Conservation (phyloP, 2,888 invertebrate genomes). For the Lasius fuliginosus region DNA sequence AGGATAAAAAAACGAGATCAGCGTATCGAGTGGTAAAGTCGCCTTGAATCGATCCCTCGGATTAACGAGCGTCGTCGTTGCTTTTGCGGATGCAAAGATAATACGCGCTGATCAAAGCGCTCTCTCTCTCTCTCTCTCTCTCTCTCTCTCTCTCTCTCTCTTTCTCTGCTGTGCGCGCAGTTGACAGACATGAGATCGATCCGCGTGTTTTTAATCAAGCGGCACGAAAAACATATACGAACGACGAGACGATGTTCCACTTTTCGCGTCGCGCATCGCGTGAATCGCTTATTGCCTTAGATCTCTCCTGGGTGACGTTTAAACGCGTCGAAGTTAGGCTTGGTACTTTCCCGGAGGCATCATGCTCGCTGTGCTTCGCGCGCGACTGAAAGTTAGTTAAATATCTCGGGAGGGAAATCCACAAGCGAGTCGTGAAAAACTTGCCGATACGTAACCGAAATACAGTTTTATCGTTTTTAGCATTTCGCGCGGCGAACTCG, state of each 20-base stretch:
- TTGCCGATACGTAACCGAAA: conserved; percentile 19
- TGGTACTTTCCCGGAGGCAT: conserved; percentile 46
- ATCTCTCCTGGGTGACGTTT: conserved; percentile 68
- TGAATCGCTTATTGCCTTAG: conserved; percentile 54
- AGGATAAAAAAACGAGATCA: conserved; percentile 18
- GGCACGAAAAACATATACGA: conserved; percentile 6
- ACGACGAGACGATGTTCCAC: not conserved
- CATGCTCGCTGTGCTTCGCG: not conserved
- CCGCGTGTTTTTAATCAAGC: conserved; percentile 39
- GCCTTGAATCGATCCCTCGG: conserved; percentile 34
- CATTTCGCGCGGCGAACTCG: not conserved
- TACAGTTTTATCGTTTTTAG: not conserved
- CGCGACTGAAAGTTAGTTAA: conserved; percentile 58
- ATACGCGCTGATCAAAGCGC: conserved; percentile 26
- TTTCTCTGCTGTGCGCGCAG: not conserved
- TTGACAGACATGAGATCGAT: conserved; percentile 21
- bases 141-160: not conserved
- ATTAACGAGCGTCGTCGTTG: conserved; percentile 46
- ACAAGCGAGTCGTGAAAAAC: conserved; percentile 17
- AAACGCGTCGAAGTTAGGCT: conserved; percentile 60
- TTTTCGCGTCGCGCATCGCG: conserved; percentile 13
- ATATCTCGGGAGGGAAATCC: conserved; percentile 69
- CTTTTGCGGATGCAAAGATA: conserved; percentile 41
- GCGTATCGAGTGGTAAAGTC: conserved; percentile 8
- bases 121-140: not conserved